phyloP scores from a whole-genome alignment of 2,113 vertebrate genomes.

The Octodon degus region DNA sequence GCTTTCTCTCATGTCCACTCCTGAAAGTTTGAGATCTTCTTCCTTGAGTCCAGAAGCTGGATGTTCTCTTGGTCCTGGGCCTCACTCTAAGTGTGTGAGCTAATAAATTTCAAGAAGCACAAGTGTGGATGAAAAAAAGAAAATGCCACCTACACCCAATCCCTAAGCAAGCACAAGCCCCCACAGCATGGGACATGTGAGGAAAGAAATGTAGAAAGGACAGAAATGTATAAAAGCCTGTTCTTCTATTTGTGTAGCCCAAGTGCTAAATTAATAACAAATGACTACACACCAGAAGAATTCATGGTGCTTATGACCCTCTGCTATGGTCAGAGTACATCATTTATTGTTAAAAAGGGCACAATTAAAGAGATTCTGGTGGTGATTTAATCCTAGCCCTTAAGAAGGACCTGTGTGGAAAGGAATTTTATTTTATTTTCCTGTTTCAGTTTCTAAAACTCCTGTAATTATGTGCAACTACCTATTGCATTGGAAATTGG shows the following conservation, averaged over 20 bases:
- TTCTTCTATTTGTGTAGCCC: not conserved
- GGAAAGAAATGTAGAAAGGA: constrained; percentile 17
- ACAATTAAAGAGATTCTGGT: constrained; percentile 69
- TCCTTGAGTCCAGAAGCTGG: not conserved
- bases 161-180: not conserved
- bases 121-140: not conserved
- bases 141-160: not conserved
- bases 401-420: constrained; percentile 28
- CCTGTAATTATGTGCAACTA: constrained; percentile 83
- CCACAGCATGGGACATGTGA: not conserved
- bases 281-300: constrained; percentile 26
- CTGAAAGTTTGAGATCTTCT: not conserved
- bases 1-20: not conserved
- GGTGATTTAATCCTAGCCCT: constrained; percentile 68
- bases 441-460: constrained; percentile 82
- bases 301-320: not conserved
- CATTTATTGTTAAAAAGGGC: constrained; percentile 49
- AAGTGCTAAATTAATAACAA: not conserved
- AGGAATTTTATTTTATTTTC: constrained; percentile 66
- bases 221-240: constrained; percentile 19
- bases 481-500: constrained; percentile 80
- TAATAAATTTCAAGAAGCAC: not conserved
- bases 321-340: not conserved
- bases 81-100: not conserved
- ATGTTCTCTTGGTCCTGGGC: not conserved